Conservation (phyloP, 2,113 vertebrate species). For the Siniperca chuatsi region DNA sequence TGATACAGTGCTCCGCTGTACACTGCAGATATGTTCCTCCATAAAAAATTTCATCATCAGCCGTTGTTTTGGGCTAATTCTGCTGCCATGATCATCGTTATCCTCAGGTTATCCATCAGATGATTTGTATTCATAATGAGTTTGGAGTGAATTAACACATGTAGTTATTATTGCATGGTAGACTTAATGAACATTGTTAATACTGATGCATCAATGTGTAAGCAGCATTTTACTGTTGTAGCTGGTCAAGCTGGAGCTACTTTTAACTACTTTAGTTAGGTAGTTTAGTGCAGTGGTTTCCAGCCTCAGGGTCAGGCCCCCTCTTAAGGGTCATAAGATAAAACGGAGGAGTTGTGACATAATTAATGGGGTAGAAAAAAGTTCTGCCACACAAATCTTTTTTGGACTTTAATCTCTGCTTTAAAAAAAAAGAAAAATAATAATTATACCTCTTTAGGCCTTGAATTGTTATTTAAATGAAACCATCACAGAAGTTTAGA, state of each 20-base stretch:
- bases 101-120: slow-evolving; percentile 33
- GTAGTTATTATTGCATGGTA: slow-evolving; percentile 27
- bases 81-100: slow-evolving; percentile 35
- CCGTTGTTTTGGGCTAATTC: slow-evolving; percentile 30
- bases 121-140: slow-evolving; percentile 50
- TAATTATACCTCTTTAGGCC: neutral
- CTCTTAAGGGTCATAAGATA: neutral
- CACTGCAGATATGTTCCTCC: slow-evolving; percentile 4
- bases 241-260: too few relatives aligned
- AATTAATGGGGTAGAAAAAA: neutral
- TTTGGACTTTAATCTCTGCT: neutral
- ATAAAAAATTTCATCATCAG: slow-evolving; percentile 23
- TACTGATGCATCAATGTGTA: too few relatives aligned
- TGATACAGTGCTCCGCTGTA: slow-evolving; percentile 3
- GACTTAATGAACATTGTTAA: slow-evolving; percentile 22
- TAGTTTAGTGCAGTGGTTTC: too few relatives aligned
- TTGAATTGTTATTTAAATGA: too few relatives aligned
- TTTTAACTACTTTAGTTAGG: too few relatives aligned
- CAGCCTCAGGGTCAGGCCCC: too few relatives aligned
- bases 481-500: neutral
- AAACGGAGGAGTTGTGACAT: neutral
- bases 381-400: neutral
- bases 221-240: too few relatives aligned
- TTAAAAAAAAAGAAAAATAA: too few relatives aligned
- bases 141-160: slow-evolving; percentile 42